These are phyloP conservation scores for Hydrochoerus hydrochaeris DNA, from an alignment of 2,113 vertebrate species.

Conservation along the genomic window DNA sequence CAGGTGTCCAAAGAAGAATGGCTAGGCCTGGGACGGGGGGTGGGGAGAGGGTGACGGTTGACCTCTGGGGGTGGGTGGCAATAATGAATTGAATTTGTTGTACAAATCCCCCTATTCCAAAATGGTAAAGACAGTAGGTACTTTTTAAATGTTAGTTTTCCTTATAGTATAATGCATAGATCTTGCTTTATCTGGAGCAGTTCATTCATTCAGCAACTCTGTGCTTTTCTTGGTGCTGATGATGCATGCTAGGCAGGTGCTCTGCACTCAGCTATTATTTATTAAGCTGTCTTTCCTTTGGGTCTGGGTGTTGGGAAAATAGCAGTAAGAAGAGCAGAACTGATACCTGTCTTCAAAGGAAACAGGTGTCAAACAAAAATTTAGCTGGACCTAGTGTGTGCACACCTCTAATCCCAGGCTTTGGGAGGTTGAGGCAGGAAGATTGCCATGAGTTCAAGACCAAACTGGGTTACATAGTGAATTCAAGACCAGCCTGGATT, in stretches of 20 bases:
- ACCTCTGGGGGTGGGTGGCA: neutral
- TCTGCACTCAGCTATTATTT: neutral
- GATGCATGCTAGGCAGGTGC: neutral
- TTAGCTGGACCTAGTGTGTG: neutral
- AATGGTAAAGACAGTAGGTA: neutral
- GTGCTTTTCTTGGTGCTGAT: neutral
- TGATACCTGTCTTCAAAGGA: neutral
- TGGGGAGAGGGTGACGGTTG: slow-evolving; percentile 2
- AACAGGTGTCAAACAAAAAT: slow-evolving; percentile 10
- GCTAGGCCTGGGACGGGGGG: neutral
- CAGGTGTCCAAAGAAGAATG: neutral
- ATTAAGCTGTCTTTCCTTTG: slow-evolving; percentile 10
- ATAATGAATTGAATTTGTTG: slow-evolving; percentile 16
- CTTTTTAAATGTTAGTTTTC: slow-evolving; percentile 11
- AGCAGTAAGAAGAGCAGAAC: neutral
- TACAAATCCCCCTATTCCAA: neutral
- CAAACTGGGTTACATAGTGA: neutral
- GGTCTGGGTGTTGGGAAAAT: neutral
- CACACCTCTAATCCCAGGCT: neutral
- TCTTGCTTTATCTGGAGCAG: neutral
- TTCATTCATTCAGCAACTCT: neutral
- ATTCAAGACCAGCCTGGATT: neutral
- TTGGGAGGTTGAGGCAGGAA: neutral
- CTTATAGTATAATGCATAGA: neutral
- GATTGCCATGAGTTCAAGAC: neutral